A percentile compares a stretch with the other conserved stretches of the same genome.
Conservation (phyloP, 2,797 vertebrate species). For the Siniperca scherzeri region DNA sequence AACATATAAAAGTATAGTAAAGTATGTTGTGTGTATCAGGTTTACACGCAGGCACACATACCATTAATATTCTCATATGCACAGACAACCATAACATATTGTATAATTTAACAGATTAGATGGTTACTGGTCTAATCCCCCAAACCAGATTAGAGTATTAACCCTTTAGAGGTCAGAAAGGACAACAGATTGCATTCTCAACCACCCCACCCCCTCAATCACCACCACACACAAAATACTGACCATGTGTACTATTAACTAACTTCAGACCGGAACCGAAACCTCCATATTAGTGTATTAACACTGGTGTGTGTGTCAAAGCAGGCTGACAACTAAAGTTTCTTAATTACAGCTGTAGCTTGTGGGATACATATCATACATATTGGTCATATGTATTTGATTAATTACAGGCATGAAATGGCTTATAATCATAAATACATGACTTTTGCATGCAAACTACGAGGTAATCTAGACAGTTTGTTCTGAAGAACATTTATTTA, state of each 20-base stretch:
- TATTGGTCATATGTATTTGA: background rate
- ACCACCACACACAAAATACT: conserved; percentile 4
- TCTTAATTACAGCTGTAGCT: conserved; percentile 7
- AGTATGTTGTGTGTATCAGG: background rate
- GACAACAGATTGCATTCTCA: conserved; percentile 55
- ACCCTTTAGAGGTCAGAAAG: conserved; percentile 61
- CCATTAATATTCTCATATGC: background rate
- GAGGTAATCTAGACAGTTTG: background rate
- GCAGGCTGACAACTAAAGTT: background rate
- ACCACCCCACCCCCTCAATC: background rate
- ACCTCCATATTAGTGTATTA: conserved; percentile 39
- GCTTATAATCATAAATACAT: background rate
- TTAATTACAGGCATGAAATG: background rate
- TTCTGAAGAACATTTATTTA: background rate
- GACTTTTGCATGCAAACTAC: background rate
- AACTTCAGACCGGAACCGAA: conserved; percentile 27
- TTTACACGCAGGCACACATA: background rate
- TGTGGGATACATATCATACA: background rate
- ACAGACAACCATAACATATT: conserved; percentile 17
- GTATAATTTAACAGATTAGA: conserved; percentile 56
- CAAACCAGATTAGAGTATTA: conserved; percentile 67
- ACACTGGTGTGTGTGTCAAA: background rate
- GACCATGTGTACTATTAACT: background rate
- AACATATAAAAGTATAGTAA: background rate
- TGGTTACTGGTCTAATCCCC: conserved; percentile 48